Percentiles rank a stretch among this genome's conserved stretches.
Evolutionary conservation across 2,888 invertebrate species (phyloP).

Genomic region (Drosophila meridionalis): DNA sequence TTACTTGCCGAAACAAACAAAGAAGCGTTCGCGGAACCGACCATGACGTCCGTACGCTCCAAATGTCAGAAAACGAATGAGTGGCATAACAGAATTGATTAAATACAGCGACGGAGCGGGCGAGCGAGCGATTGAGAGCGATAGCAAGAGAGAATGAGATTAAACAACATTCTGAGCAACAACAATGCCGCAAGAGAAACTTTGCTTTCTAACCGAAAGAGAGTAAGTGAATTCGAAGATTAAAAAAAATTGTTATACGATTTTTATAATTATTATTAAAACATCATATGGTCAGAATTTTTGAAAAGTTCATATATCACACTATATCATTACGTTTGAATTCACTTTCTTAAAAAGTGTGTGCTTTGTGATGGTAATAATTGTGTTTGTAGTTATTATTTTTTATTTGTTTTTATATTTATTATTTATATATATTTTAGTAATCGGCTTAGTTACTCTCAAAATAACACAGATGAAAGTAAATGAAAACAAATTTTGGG

Average conservation of each 20-base stretch:
- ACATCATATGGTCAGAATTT: not conserved
- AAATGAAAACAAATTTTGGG: not conserved
- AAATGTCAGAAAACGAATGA: conserved; percentile 59
- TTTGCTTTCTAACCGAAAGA: not conserved
- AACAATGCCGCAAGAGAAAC: not conserved
- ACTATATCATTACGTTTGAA: not conserved
- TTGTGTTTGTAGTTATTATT: not conserved
- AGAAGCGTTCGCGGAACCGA: conserved; percentile 53
- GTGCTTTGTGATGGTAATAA: not conserved
- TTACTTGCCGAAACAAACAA: conserved; percentile 59
- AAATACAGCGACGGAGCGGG: conserved; percentile 24
- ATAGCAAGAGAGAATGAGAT: conserved; percentile 8
- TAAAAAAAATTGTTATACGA: not conserved
- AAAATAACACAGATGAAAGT: not conserved
- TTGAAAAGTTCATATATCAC: not conserved
- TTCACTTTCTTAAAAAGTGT: no score
- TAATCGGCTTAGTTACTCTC: not conserved
- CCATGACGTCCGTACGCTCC: conserved; percentile 51
- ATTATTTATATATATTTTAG: not conserved
- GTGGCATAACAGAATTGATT: conserved; percentile 48
- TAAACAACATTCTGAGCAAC: not conserved
- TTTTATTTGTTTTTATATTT: not conserved
- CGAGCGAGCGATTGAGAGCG: not conserved
- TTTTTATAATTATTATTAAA: not conserved
- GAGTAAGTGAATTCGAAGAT: not conserved